A percentile compares a stretch with the other conserved stretches of the same genome.
phyloP scores from a whole-genome alignment of 2,888 invertebrate genomes.

The Halictus quadricinctus region DNA sequence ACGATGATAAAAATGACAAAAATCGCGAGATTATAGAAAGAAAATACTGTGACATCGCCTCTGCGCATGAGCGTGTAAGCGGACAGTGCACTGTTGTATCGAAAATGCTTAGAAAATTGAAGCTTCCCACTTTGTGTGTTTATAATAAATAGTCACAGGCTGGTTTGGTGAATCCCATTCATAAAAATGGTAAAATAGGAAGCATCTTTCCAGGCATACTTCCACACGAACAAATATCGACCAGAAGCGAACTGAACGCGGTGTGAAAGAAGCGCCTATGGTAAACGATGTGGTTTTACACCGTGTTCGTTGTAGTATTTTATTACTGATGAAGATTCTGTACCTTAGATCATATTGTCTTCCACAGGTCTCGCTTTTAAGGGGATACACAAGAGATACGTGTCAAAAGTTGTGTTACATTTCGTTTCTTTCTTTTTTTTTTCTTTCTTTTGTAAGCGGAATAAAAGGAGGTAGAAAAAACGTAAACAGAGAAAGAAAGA shows the following conservation, averaged over 20 bases:
- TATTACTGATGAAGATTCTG: constrained; percentile 66
- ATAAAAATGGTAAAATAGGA: constrained; percentile 29
- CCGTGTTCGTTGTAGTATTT: constrained; percentile 59
- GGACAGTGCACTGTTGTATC: constrained; percentile 51
- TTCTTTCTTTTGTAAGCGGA: constrained; percentile 56
- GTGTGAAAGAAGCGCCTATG: constrained; percentile 64
- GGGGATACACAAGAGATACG: constrained; percentile 72
- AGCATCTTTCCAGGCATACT: constrained; percentile 50
- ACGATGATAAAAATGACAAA: not conserved
- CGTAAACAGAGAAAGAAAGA: constrained; percentile 30
- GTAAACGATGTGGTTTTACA: constrained; percentile 47
- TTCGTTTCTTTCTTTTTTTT: constrained; percentile 22
- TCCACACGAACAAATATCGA: constrained; percentile 35
- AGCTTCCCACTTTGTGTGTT: constrained; percentile 42
- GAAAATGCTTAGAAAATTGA: constrained; percentile 52
- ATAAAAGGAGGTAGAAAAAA: constrained; percentile 47
- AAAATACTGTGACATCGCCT: constrained; percentile 30
- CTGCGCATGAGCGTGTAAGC: constrained; percentile 54
- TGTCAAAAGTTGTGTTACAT: constrained; percentile 66
- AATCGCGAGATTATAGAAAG: not conserved
- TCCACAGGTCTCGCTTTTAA: constrained; percentile 80
- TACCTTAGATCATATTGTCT: constrained; percentile 81
- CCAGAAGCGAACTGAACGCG: constrained; percentile 50
- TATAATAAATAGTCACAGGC: not conserved
- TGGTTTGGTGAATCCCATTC: not conserved